Base-by-base conservation (phyloP, 2,113 vertebrate genomes). In the Calidris pugnax region DNA sequence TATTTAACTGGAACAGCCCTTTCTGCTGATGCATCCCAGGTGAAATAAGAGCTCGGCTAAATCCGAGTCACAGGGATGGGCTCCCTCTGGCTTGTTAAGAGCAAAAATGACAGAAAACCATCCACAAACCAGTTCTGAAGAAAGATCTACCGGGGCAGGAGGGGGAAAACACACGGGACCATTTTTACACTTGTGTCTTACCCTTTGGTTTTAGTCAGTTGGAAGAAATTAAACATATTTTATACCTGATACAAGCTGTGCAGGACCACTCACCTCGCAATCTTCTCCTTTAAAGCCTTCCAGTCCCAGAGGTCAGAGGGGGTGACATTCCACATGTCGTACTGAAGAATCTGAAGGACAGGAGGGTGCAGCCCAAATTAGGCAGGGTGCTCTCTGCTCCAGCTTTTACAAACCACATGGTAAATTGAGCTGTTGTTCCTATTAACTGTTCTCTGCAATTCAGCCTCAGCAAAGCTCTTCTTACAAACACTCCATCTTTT, bases 261-360 rank as follows among this genome's bases (percentile, higher is more conserved):
- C 14, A 19, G 26, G 32, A 21, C 7, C 17, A 98, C 99, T 98
- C 97, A 99, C 99, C 98, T 98, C 15, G 99, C 98, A 93, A 99
- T 99, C 97, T 99, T 99, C 95, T 98, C 98, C 96, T 99, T 99
- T 9, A 99, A 74, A 5, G 96, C 94, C 11, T 97, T 98, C 99
- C 99, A 99, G 97, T 99, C 99, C 98, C 98, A 99, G 4, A 99
- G 96, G 45, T 99, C 98, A 12, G 99, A 99, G 2, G 99, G 99
- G 12, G 97, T 99, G 92, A 98, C 98, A 2, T 98, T 97, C 99
- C 99, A 99, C 99, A 99, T 99, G 95, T 99, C 99, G 20, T 99
- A 99, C 97, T 99, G 99, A 53, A 99, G 98, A 76, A 99, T 98
- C 99, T 99, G 95, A 72, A 83, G 50, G 94, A 93, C 89, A 93